phyloP scores from a whole-genome alignment of 2,797 vertebrate species.

The Taenioides sp. region DNA sequence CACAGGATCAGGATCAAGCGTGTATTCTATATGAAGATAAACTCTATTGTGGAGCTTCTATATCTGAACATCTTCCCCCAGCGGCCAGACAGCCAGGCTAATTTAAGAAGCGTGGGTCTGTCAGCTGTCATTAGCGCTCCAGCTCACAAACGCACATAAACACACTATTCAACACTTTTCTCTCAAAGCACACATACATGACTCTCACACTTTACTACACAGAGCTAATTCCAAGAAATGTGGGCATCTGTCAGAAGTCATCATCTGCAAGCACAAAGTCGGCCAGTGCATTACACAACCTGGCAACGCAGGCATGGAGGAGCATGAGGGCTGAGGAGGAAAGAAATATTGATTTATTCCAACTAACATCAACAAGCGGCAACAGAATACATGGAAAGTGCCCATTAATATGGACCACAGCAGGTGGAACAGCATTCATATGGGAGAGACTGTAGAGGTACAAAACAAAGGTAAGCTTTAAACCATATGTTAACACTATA shows the following conservation, averaged over 20 bases:
- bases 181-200: constrained; percentile 34
- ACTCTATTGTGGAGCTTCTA: constrained; percentile 35
- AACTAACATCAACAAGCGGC: constrained; percentile 14
- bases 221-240: constrained; percentile 58
- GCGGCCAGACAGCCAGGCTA: constrained; percentile 61
- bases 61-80: constrained; percentile 54
- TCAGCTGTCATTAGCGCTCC: constrained; percentile 63
- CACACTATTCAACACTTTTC: constrained; percentile 43
- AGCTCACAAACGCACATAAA: constrained; percentile 34
- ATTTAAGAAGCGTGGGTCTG: constrained; percentile 73
- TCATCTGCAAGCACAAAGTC: constrained; percentile 47
- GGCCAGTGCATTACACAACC: constrained; percentile 55
- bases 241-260: constrained; percentile 63
- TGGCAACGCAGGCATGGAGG: constrained; percentile 24
- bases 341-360: constrained; percentile 38
- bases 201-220: constrained; percentile 28
- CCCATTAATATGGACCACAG: constrained; percentile 19
- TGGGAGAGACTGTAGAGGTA: background rate
- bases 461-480: background rate
- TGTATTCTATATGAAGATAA: constrained; percentile 24
- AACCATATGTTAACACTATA: background rate
- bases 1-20: constrained; percentile 14
- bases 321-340: constrained; percentile 4
- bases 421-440: background rate
- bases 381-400: constrained; percentile 20